Percentiles rank a stretch among this genome's conserved stretches.
phyloP scores from a whole-genome alignment of 2,888 invertebrate species.

The Toxonevra muliebris region DNA sequence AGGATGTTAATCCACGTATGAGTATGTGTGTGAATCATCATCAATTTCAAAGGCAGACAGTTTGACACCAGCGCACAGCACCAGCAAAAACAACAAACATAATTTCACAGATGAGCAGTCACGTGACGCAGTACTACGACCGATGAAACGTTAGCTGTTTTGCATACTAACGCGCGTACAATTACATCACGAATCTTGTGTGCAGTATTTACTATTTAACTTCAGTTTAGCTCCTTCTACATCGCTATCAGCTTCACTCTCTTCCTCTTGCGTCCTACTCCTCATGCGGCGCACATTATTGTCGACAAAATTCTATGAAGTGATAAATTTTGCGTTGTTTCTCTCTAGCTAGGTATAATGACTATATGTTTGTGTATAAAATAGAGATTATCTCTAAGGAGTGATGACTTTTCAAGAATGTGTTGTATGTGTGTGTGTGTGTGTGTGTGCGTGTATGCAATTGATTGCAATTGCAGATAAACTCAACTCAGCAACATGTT shows the following conservation, averaged over 20 bases:
- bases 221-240: background rate
- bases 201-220: constrained; percentile 2
- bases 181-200: constrained; percentile 8
- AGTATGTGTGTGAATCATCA: constrained; percentile 21
- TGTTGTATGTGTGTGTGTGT: background rate
- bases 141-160: constrained; percentile 40
- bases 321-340: background rate
- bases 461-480: background rate
- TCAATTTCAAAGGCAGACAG: constrained; percentile 49
- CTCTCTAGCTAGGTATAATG: background rate
- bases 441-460: background rate
- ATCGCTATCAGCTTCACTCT: constrained; percentile 1
- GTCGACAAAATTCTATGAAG: background rate
- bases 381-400: background rate
- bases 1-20: too few species aligned
- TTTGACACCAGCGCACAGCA: constrained; percentile 48
- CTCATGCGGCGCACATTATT: background rate
- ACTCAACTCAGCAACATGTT: background rate
- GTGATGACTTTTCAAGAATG: constrained; percentile 11
- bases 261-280: background rate
- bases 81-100: constrained; percentile 35
- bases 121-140: constrained; percentile 51
- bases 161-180: constrained; percentile 51
- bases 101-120: constrained; percentile 59
- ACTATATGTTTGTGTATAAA: background rate